Percentiles rank a stretch among this genome's conserved stretches.
Conservation (phyloP, 2,888 invertebrate genomes). For the Pammene fasciana region DNA sequence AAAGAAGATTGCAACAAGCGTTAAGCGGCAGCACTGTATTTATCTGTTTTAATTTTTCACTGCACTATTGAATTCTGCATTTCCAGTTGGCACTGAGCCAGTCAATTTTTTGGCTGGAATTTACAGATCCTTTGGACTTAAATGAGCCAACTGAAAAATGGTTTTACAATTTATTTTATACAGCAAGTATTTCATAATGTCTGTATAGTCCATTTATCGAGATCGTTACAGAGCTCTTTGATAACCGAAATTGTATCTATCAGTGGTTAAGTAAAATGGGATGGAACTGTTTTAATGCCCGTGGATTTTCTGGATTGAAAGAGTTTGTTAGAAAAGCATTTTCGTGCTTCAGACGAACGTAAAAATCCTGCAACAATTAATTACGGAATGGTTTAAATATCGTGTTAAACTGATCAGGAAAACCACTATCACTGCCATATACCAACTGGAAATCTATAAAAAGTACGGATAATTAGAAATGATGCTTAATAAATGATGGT, state of each 20-base stretch:
- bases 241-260: not conserved
- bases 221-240: not conserved
- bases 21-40: constrained; percentile 33
- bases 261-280: not conserved
- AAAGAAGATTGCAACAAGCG: constrained; percentile 19
- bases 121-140: constrained; percentile 35
- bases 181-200: not conserved
- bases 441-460: too few relatives aligned
- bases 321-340: too few relatives aligned
- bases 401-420: too few relatives aligned
- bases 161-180: constrained; percentile 28
- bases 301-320: too few relatives aligned
- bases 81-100: constrained; percentile 38
- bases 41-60: constrained; percentile 42
- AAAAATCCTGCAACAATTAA: too few relatives aligned
- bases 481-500: too few relatives aligned
- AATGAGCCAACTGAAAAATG: constrained; percentile 35
- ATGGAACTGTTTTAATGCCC: not conserved
- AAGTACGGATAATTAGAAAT: too few relatives aligned
- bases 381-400: too few relatives aligned
- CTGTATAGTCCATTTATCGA: not conserved
- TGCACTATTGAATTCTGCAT: constrained; percentile 41
- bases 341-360: too few relatives aligned
- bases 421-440: too few relatives aligned
- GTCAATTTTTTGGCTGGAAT: constrained; percentile 34